Percentiles rank a stretch among this genome's conserved stretches.
Evolutionary conservation across 1,140 invertebrate species (phyloP).

Genomic region (Himalopsyche phryganea): DNA sequence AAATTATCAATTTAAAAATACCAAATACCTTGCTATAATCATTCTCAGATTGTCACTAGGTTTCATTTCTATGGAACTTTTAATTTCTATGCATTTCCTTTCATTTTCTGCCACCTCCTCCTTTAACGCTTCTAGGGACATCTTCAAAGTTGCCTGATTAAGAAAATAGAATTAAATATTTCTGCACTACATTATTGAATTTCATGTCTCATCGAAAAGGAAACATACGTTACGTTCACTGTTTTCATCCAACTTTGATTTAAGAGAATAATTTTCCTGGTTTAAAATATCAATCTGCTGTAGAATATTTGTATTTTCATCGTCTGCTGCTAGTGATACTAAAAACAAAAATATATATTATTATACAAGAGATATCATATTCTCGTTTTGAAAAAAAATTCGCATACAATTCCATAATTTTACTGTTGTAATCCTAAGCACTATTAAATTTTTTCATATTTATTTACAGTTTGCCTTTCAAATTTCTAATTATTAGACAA

Average conservation of each 20-base stretch:
- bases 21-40: slow-evolving; percentile 43
- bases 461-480: too few relatives aligned
- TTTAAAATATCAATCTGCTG: slow-evolving; percentile 16
- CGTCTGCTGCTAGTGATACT: slow-evolving; percentile 5
- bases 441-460: too few relatives aligned
- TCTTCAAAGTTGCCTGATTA: slow-evolving; percentile 40
- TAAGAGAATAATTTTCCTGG: slow-evolving; percentile 40
- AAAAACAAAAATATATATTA: slow-evolving; percentile 4
- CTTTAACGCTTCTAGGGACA: slow-evolving; percentile 37
- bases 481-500: too few relatives aligned
- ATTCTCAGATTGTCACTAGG: slow-evolving; percentile 42
- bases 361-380: too few relatives aligned
- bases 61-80: slow-evolving; percentile 38
- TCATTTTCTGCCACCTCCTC: slow-evolving; percentile 38
- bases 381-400: too few relatives aligned
- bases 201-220: background rate
- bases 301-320: slow-evolving; percentile 11
- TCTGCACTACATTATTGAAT: background rate
- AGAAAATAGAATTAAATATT: slow-evolving; percentile 3
- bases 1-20: slow-evolving; percentile 7
- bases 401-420: too few relatives aligned
- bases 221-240: slow-evolving; percentile 40
- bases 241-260: slow-evolving; percentile 39
- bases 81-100: slow-evolving; percentile 37
- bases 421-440: too few relatives aligned